phyloP scores from a whole-genome alignment of 2,888 invertebrate species.

The Poecilobothrus nobilitatus region DNA sequence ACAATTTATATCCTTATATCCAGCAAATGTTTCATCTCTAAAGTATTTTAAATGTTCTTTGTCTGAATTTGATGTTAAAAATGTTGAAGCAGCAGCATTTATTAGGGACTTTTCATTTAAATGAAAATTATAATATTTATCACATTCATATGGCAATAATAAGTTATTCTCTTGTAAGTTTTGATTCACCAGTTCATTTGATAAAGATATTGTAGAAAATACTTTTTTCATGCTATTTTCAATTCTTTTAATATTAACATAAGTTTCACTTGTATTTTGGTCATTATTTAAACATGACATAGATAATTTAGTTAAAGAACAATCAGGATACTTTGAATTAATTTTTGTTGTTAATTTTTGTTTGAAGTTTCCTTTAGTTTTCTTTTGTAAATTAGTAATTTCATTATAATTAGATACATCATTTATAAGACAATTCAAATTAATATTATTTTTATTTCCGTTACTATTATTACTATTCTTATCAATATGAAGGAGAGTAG shows the following conservation, averaged over 20 bases:
- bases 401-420: neutral
- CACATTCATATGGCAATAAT: slow-evolving; percentile 53
- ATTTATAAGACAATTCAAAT: neutral
- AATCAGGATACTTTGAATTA: too few species aligned
- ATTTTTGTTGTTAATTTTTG: too few species aligned
- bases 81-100: slow-evolving; percentile 25
- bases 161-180: neutral
- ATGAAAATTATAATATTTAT: slow-evolving; percentile 75
- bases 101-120: slow-evolving; percentile 55
- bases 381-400: neutral
- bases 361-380: neutral
- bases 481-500: too few species aligned
- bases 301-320: too few species aligned
- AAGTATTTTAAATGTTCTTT: slow-evolving; percentile 25
- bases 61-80: slow-evolving; percentile 15
- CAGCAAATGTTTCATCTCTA: slow-evolving; percentile 66
- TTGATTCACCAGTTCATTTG: slow-evolving; percentile 15
- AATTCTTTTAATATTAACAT: too few species aligned
- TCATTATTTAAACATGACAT: too few species aligned
- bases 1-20: slow-evolving; percentile 55
- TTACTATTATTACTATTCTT: neutral
- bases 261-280: too few species aligned
- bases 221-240: neutral
- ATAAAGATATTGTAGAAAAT: slow-evolving; percentile 19
- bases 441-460: neutral